Evolutionary conservation across 1,140 invertebrate genomes (phyloP), one percentile per base, ranked within the genome.

Genomic region (Himalopsyche phryganea): DNA sequence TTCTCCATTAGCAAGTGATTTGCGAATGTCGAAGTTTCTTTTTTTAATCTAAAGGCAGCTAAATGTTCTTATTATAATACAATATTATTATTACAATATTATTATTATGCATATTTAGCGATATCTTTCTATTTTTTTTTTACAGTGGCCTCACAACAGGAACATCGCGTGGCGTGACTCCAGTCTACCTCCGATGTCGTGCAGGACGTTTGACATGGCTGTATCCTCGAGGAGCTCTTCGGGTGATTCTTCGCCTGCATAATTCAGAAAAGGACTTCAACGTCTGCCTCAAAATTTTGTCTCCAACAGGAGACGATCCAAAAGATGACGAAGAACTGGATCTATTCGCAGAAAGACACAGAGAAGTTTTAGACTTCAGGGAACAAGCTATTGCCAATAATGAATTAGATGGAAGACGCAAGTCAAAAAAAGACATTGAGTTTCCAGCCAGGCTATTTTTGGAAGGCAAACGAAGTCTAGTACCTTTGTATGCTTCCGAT

Each of bases 101-200:
- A n/a, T n/a, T n/a, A n/a, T n/a, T n/a, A n/a, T n/a, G n/a, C n/a
- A n/a, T n/a, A n/a, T n/a, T n/a, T n/a, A n/a, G n/a, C n/a, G n/a
- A n/a, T n/a, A n/a, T n/a, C n/a, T n/a, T n/a, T n/a, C n/a, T 65
- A 46, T 65, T 52, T 65, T 69, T 63, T 70, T 71, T 57, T 80
- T 80, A 20, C 74, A 84, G 82, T 67, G 82, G 82, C 2, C 62
- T 83, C 63, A 71, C 71, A 4, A 63, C 71, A 33, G 71, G 66
- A 7, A 61, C 72, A 1, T 72, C 74, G 54, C 79, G 85, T 47
- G 87, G 84, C 2, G 87, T 91, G 6, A 85, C 85, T 19, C 87
- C 88, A 0, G 86, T 90, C 5, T 90, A 90, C 72, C 80, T 91
- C 17, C 80, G 88, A 15, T 91, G 89, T 65, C 78, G 84, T 1